These are phyloP conservation scores for Gymnoscopelus braueri DNA, from an alignment of 2,797 vertebrate genomes.

Conservation along the genomic window DNA sequence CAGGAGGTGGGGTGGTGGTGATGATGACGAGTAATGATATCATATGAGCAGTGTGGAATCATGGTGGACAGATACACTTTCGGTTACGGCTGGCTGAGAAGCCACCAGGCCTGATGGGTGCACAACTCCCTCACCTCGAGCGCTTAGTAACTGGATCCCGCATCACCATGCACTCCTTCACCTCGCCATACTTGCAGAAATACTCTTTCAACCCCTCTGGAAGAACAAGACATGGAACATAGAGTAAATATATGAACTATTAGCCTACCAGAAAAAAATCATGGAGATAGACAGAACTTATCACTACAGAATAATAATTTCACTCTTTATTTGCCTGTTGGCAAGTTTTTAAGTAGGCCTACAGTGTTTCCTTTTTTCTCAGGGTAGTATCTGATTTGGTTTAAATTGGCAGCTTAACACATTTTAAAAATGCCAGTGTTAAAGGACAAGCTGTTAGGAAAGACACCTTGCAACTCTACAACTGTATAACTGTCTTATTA, in stretches of 20 bases:
- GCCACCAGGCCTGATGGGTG: conserved; percentile 32
- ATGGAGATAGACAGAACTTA: background rate
- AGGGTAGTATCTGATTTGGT: conserved; percentile 31
- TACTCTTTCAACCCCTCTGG: conserved; percentile 98
- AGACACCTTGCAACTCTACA: background rate
- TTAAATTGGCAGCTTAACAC: background rate
- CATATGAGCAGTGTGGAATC: conserved; percentile 60
- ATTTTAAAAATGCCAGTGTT: background rate
- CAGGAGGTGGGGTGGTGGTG: conserved; percentile 32
- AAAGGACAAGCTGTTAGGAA: background rate
- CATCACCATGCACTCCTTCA: conserved; percentile 99
- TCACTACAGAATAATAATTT: background rate
- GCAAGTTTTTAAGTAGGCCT: background rate
- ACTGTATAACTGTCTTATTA: background rate
- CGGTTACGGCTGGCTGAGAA: conserved; percentile 46
- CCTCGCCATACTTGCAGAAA: conserved; percentile 99
- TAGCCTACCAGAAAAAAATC: background rate
- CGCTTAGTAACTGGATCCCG: conserved; percentile 99
- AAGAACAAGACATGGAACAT: conserved; percentile 31
- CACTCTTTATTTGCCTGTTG: background rate
- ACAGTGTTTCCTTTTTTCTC: background rate
- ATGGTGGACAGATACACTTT: conserved; percentile 69
- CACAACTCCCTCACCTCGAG: conserved; percentile 91
- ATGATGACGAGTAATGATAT: conserved; percentile 63
- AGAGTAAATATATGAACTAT: background rate